phyloP scores from a whole-genome alignment of 92 coral and sea anemone species.

The Scolanthus callimorphus region DNA sequence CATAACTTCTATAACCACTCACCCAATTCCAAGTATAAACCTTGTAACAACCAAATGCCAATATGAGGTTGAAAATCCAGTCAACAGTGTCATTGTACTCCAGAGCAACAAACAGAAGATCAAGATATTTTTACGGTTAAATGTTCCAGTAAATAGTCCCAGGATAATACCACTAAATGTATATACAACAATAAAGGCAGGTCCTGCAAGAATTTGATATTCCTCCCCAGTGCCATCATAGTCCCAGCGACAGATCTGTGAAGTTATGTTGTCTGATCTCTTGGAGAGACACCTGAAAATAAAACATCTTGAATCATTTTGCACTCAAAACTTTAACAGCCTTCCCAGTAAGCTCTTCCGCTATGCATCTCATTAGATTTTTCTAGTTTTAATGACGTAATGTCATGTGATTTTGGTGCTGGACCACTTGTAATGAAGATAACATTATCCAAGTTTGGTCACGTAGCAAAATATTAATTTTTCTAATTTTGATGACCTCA shows the following conservation, averaged over 20 bases:
- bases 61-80: slow-evolving; percentile 89
- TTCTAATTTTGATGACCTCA: too few relatives aligned
- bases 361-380: too few relatives aligned
- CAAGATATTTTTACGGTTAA: slow-evolving; percentile 74
- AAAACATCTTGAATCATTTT: too few relatives aligned
- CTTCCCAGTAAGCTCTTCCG: too few relatives aligned
- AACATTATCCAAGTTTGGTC: too few relatives aligned
- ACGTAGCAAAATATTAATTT: too few relatives aligned
- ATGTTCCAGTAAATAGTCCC: slow-evolving; percentile 82
- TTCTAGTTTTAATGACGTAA: too few relatives aligned
- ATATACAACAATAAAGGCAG: slow-evolving; percentile 87
- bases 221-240: slow-evolving; percentile 93
- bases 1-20: slow-evolving; percentile 31
- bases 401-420: too few relatives aligned
- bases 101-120: slow-evolving; percentile 81
- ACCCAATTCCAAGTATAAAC: slow-evolving; percentile 95
- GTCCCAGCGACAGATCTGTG: slow-evolving; percentile 76
- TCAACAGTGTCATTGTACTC: slow-evolving; percentile 88
- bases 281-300: slow-evolving; percentile 62
- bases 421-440: too few relatives aligned
- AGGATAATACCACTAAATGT: slow-evolving; percentile 91
- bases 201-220: slow-evolving; percentile 95
- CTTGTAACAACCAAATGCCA: slow-evolving; percentile 92
- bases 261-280: slow-evolving; percentile 13
- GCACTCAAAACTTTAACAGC: too few relatives aligned